Evolutionary conservation across 2,888 invertebrate genomes (phyloP), one percentile per base, ranked within the genome.

Genomic region (Diplazon laetatorius): DNA sequence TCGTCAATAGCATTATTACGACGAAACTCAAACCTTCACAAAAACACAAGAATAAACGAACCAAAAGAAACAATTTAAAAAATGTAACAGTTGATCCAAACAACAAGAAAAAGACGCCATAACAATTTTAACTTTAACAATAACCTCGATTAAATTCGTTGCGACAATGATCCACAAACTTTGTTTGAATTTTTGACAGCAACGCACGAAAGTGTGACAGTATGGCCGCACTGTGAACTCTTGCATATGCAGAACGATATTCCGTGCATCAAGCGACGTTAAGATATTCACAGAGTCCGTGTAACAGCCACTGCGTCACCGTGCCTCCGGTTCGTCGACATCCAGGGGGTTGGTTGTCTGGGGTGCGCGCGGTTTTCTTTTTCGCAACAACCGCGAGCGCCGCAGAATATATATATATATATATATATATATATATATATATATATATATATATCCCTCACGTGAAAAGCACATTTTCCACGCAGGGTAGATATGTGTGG

Each of bases 391-490:
- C 22, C 14, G 66, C 48, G 48, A 68, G 57, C 66, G 59, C 68
- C 48, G 71, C 71, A n/a, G n/a, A n/a, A n/a, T n/a, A n/a, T n/a
- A n/a, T n/a, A n/a, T n/a, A n/a, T n/a, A n/a, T n/a, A n/a, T n/a
- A n/a, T n/a, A n/a, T n/a, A n/a, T n/a, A n/a, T n/a, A n/a, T n/a
- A n/a, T n/a, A n/a, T n/a, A n/a, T n/a, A n/a, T n/a, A n/a, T n/a
- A n/a, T n/a, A n/a, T n/a, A n/a, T n/a, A n/a, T n/a, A 63, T 76
- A 70, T 73, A 75, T 76, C 75, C 80, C 68, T 75, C 60, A 71
- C 75, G 78, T 62, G 68, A 73, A 68, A 68, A 70, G 75, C 55
- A 30, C 68, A 74, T 78, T 70, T 72, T 72, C 74, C 50, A 73
- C 68, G 30, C 30, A 30, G 6, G 66, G 71, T n/a, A n/a, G 37